Percentiles rank a stretch among this genome's conserved stretches.
Conservation (phyloP, 92 coral and sea anemone species). For the Phenganax marumi region DNA sequence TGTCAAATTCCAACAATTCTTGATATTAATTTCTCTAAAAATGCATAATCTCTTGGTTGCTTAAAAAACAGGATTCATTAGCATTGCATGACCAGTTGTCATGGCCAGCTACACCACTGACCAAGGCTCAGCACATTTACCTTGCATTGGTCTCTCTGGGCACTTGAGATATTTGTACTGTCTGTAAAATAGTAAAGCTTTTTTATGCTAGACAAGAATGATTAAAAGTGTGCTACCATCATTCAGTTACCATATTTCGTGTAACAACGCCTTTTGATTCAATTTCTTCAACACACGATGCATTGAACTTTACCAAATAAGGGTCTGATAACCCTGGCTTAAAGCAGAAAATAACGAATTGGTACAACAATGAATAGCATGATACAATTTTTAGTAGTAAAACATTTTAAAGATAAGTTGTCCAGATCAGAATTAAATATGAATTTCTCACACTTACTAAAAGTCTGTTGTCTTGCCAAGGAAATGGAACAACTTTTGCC, state of each 20-base stretch:
- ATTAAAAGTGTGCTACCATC: no score
- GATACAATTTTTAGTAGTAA: background rate
- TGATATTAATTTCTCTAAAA: no score
- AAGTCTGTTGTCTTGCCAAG: slow-evolving; percentile 94
- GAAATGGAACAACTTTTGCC: slow-evolving; percentile 77
- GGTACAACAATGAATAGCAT: background rate
- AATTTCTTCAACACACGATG: slow-evolving; percentile 61
- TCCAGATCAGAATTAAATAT: background rate
- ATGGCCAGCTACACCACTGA: no score
- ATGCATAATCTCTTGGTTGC: no score
- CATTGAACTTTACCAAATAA: slow-evolving; percentile 58
- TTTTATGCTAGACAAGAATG: no score
- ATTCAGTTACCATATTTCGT: slow-evolving; percentile 71
- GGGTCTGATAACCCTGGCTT: slow-evolving; percentile 71
- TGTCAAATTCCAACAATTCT: no score
- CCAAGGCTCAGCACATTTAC: background rate
- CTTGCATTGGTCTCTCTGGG: slow-evolving; percentile 2
- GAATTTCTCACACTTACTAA: slow-evolving; percentile 58
- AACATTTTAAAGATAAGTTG: background rate
- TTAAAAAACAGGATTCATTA: no score
- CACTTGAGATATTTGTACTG: background rate
- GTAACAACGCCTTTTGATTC: slow-evolving; percentile 72
- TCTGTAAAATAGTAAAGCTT: background rate
- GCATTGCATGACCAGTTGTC: no score
- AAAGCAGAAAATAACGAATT: background rate